These are phyloP conservation scores for Lerema accius DNA, from an alignment of 1,140 invertebrate genomes.

Conservation along the genomic window DNA sequence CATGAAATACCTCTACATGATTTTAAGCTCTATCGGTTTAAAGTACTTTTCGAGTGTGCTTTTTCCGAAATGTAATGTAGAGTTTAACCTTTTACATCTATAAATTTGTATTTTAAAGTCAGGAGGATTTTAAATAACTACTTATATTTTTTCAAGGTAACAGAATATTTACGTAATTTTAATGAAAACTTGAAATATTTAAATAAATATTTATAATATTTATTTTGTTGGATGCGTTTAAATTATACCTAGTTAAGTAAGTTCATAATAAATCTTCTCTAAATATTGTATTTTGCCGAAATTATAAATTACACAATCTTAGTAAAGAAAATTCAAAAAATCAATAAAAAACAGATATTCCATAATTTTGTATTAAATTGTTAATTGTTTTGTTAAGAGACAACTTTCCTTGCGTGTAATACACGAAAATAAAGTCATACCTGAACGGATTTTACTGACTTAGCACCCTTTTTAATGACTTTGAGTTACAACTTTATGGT, in stretches of 20 bases:
- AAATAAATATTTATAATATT: too few species aligned
- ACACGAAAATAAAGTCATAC: conserved; percentile 17
- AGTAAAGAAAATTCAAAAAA: too few species aligned
- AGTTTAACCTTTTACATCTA: too few species aligned
- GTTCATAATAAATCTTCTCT: too few species aligned
- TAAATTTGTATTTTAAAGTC: not conserved
- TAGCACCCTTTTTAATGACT: not conserved
- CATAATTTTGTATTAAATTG: conserved; percentile 12
- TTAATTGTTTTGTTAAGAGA: not conserved
- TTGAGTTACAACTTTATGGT: not conserved
- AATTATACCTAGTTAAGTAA: too few species aligned
- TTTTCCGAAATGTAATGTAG: conserved; percentile 26
- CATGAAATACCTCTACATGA: conserved; percentile 38
- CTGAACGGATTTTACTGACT: not conserved
- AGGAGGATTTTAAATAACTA: conserved; percentile 14
- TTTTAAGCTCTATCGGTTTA: conserved; percentile 57
- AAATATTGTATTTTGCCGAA: too few species aligned
- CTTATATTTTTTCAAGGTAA: too few species aligned
- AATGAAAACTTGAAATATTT: too few species aligned
- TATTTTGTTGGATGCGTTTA: too few species aligned
- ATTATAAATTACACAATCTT: too few species aligned
- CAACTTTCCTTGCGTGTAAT: conserved; percentile 4
- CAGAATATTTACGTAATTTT: too few species aligned
- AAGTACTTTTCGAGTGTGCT: conserved; percentile 50
- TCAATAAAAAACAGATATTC: too few species aligned